Conservation (phyloP, 2,888 invertebrate genomes). For the Bembecia ichneumoniformis region DNA sequence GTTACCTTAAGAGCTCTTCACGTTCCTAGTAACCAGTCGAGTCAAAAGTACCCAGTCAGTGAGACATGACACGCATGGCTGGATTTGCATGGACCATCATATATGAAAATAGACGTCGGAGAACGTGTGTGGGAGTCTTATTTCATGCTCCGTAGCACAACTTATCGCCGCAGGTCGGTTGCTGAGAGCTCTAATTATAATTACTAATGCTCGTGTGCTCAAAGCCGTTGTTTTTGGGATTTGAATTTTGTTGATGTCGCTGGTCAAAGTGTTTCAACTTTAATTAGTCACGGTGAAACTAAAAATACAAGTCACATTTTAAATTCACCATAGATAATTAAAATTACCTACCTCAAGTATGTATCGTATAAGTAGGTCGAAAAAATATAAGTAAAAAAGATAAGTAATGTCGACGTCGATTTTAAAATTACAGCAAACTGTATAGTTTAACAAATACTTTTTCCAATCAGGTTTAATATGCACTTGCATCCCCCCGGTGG, state of each 20-base stretch:
- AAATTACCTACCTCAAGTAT: no score
- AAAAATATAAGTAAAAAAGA: no score
- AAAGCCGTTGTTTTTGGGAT: slow-evolving; percentile 31
- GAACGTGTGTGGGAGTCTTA: slow-evolving; percentile 52
- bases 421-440: no score
- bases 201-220: slow-evolving; percentile 61
- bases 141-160: slow-evolving; percentile 66
- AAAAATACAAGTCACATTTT: no score
- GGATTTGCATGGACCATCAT: slow-evolving; percentile 47
- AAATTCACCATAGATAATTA: no score
- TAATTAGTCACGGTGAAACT: no score
- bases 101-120: slow-evolving; percentile 24
- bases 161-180: slow-evolving; percentile 63
- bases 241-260: not conserved
- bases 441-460: no score
- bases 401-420: no score
- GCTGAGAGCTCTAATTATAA: slow-evolving; percentile 54
- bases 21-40: slow-evolving; percentile 14
- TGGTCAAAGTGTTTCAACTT: not conserved
- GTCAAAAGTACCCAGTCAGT: slow-evolving; percentile 17
- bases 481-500: no score
- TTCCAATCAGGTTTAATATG: no score
- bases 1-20: no score
- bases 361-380: no score
- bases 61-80: slow-evolving; percentile 44